Evolutionary conservation across 2,888 invertebrate species (phyloP).

Genomic region (Ophion slaviceki): DNA sequence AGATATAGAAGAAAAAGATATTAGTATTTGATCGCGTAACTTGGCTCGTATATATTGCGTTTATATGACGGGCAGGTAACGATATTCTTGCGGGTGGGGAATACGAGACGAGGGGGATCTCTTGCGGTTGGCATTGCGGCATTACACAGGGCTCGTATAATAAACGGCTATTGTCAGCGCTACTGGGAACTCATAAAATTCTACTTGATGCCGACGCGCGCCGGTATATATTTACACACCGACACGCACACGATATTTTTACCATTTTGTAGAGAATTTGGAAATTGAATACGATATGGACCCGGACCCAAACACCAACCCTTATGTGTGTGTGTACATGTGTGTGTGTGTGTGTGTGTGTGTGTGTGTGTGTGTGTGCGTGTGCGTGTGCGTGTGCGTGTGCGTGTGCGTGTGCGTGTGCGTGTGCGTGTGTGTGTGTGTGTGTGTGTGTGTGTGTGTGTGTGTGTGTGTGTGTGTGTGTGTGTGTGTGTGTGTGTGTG

Average conservation of each 20-base stretch:
- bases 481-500: no score
- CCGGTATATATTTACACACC: constrained; percentile 34
- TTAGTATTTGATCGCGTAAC: constrained; percentile 36
- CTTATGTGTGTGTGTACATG: no score
- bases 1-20: constrained; percentile 30
- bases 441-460: no score
- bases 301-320: not conserved
- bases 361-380: no score
- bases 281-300: not conserved
- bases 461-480: no score
- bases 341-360: no score
- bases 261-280: not conserved
- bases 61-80: constrained; percentile 27
- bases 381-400: no score
- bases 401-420: no score
- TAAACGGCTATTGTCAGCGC: constrained; percentile 60
- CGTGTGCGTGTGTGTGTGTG: no score
- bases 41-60: constrained; percentile 19
- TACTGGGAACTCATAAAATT: constrained; percentile 63
- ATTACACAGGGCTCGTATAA: constrained; percentile 47
- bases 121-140: constrained; percentile 9
- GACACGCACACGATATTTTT: constrained; percentile 43
- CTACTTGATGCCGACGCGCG: constrained; percentile 22
- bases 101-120: constrained; percentile 7
- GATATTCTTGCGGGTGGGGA: constrained; percentile 15